Conservation (phyloP, 2,113 vertebrate species). For the Vulpes lagopus region DNA sequence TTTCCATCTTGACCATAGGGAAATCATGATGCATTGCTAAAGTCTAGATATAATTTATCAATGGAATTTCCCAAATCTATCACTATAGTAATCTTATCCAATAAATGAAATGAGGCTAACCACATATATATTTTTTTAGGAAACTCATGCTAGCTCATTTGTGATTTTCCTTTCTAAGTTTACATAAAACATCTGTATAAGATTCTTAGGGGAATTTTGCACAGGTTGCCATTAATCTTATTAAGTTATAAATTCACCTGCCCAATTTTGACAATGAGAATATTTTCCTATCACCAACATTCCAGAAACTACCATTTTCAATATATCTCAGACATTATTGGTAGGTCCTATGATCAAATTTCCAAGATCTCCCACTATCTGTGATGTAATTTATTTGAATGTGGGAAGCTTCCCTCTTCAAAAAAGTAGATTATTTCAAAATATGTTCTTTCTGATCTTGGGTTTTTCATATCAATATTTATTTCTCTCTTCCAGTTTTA, state of each 20-base stretch:
- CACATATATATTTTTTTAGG: neutral
- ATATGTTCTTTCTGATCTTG: constrained; percentile 16
- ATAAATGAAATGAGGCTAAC: constrained; percentile 41
- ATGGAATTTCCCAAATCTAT: neutral
- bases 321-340: neutral
- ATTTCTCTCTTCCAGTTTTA: neutral
- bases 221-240: neutral
- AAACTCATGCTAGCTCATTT: neutral
- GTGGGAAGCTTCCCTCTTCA: neutral
- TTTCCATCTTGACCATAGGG: neutral
- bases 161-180: neutral
- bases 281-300: neutral
- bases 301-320: neutral
- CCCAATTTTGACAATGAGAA: neutral
- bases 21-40: constrained; percentile 11
- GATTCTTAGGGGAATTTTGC: neutral
- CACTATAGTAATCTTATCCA: neutral
- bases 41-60: neutral
- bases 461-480: neutral
- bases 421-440: constrained; percentile 3
- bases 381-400: constrained; percentile 16
- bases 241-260: neutral
- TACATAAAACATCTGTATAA: neutral
- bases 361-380: neutral
- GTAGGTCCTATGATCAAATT: neutral